Evolutionary conservation across 1,140 invertebrate genomes (phyloP).

Genomic region (Philotrypesis tridentata): DNA sequence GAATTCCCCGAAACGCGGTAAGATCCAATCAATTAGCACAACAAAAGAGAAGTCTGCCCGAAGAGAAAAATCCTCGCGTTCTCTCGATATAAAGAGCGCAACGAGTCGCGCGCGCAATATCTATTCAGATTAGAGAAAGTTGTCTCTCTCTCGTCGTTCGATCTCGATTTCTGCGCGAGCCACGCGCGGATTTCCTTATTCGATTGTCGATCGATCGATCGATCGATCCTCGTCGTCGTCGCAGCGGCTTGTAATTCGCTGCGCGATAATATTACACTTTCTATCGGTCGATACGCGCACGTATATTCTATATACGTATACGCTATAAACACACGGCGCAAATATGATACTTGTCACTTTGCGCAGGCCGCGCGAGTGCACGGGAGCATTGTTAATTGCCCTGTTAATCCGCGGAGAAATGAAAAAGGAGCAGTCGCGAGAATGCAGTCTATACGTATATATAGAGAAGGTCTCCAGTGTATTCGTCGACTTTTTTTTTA

Average conservation of each 20-base stretch:
- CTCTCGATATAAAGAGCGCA: too few relatives aligned
- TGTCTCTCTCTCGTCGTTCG: conserved; percentile 50
- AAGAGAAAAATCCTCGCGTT: not conserved
- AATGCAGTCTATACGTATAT: not conserved
- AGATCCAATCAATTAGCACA: not conserved
- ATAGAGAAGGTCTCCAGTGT: not conserved
- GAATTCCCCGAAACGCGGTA: too few relatives aligned
- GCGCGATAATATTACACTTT: conserved; percentile 31
- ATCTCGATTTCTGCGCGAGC: not conserved
- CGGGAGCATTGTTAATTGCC: not conserved
- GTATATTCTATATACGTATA: too few relatives aligned
- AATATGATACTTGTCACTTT: too few relatives aligned
- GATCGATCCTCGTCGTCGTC: too few relatives aligned
- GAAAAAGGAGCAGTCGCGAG: not conserved
- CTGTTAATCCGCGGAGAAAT: not conserved
- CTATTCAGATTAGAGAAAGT: conserved; percentile 64
- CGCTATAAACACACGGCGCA: too few relatives aligned
- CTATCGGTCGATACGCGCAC: conserved; percentile 17
- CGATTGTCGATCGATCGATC: not conserved
- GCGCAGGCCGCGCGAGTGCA: not conserved
- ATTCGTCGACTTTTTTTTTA: not conserved
- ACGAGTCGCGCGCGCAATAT: conserved; percentile 25
- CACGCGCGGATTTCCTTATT: conserved; percentile 12
- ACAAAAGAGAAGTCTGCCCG: not conserved
- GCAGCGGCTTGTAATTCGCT: not conserved